A percentile compares a stretch with the other conserved stretches of the same genome.
These are phyloP conservation scores for Sphyrna mokarran DNA, from an alignment of 2,113 vertebrate species.

Conservation along the genomic window DNA sequence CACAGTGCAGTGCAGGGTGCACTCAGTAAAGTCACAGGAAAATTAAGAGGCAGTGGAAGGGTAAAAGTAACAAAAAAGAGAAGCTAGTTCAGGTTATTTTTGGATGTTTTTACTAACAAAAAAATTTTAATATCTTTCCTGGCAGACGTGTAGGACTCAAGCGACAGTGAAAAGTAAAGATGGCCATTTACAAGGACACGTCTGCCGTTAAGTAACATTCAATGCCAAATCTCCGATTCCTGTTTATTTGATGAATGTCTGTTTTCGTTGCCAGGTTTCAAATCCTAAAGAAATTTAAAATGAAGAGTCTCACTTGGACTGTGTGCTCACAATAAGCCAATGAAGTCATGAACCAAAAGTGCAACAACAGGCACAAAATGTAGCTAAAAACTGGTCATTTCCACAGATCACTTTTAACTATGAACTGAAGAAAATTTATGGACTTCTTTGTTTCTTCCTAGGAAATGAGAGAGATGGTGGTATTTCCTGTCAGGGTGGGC, in stretches of 20 bases:
- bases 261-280: not conserved
- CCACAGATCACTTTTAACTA: not conserved
- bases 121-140: not conserved
- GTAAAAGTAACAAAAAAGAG: not conserved
- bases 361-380: not conserved
- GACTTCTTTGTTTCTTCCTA: not conserved
- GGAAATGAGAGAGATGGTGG: constrained; percentile 15
- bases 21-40: too few species aligned
- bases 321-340: not conserved
- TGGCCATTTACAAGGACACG: not conserved
- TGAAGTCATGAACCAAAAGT: not conserved
- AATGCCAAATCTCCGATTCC: not conserved
- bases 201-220: not conserved
- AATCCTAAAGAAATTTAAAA: not conserved
- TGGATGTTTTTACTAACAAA: not conserved
- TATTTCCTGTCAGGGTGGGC: not conserved
- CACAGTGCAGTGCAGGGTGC: too few species aligned
- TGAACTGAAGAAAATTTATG: not conserved
- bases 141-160: not conserved
- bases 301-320: not conserved
- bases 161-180: too few species aligned
- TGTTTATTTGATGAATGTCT: not conserved
- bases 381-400: not conserved
- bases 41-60: too few species aligned
- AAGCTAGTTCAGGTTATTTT: not conserved